A percentile compares a stretch with the other conserved stretches of the same genome.
These are phyloP conservation scores for Palythoa heliodiscus DNA, from an alignment of 92 coral and sea anemone genomes.

Conservation along the genomic window DNA sequence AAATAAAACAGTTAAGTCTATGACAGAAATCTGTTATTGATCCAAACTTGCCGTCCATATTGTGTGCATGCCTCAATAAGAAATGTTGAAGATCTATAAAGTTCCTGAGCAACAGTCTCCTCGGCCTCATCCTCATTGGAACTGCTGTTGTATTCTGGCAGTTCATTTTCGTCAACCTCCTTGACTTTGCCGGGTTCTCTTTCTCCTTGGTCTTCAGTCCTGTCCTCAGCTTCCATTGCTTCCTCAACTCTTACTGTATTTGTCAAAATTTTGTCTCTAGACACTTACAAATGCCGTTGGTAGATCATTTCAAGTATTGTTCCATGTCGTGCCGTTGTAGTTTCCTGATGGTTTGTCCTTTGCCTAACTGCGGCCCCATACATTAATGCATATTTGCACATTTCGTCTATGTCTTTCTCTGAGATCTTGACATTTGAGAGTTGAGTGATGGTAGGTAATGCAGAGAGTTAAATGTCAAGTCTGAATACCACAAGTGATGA, in stretches of 20 bases:
- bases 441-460: background rate
- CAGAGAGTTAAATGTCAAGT: background rate
- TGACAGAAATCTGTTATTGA: background rate
- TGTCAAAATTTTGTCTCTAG: background rate
- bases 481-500: background rate
- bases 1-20: background rate
- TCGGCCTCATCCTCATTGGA: background rate
- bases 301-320: conserved; percentile 40
- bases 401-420: background rate
- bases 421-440: background rate
- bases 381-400: background rate
- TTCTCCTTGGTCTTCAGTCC: no score
- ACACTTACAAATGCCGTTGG: background rate
- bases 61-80: no score
- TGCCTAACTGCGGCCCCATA: conserved; percentile 50
- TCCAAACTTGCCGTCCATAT: no score
- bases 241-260: conserved; percentile 19
- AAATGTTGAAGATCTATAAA: no score
- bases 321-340: conserved; percentile 46
- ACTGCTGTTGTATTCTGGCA: background rate
- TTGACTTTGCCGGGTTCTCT: no score
- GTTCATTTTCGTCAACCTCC: background rate
- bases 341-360: conserved; percentile 44
- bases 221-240: no score
- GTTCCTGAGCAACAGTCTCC: background rate